These are phyloP conservation scores for Ptilonorhynchus violaceus DNA, from an alignment of 2,113 vertebrate species.

Conservation along the genomic window DNA sequence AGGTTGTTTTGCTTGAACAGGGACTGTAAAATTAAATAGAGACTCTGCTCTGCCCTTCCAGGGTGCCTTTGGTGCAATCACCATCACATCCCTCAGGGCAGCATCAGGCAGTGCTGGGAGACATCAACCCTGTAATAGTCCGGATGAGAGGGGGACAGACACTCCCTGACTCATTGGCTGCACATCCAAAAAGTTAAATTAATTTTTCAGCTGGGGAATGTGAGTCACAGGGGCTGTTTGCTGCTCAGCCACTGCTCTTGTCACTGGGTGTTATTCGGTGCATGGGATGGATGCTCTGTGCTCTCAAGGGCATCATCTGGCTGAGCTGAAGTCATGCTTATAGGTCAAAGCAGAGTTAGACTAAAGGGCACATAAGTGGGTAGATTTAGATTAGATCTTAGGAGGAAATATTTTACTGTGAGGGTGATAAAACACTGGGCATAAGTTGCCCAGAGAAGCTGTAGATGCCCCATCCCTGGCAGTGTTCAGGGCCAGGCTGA, in stretches of 20 bases:
- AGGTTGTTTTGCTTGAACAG: neutral
- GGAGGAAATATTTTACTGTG: neutral
- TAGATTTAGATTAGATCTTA: neutral
- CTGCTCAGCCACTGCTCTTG: neutral
- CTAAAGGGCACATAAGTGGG: neutral
- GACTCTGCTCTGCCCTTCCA: neutral
- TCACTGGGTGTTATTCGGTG: fast-evolving
- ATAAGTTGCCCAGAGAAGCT: neutral
- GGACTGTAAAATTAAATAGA: neutral
- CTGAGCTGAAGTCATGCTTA: neutral
- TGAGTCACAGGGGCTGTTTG: neutral
- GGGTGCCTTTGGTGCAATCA: neutral
- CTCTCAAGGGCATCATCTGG: neutral
- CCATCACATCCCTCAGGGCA: neutral
- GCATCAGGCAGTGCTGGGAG: neutral
- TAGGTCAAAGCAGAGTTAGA: neutral
- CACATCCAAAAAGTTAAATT: neutral
- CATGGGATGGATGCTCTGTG: neutral
- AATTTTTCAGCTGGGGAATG: neutral
- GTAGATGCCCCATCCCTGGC: neutral
- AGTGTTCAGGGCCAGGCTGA: neutral
- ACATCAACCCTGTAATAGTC: constrained; percentile 3
- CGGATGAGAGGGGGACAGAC: neutral
- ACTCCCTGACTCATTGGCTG: constrained; percentile 14
- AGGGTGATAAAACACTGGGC: fast-evolving